Percentiles rank a stretch among this genome's conserved stretches.
These are phyloP conservation scores for Ophion ventricosus DNA, from an alignment of 2,888 invertebrate species.

Conservation along the genomic window DNA sequence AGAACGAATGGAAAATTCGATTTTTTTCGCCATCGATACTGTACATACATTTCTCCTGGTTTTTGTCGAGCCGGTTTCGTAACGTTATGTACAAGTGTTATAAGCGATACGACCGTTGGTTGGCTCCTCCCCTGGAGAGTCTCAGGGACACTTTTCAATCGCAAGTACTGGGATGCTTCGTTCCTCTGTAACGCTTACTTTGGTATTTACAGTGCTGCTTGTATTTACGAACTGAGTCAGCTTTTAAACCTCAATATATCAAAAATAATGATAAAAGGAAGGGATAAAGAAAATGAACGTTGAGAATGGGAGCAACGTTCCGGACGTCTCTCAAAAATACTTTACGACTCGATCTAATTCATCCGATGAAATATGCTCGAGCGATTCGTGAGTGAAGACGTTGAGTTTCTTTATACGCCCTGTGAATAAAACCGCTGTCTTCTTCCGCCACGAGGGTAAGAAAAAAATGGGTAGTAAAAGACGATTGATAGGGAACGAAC, in stretches of 20 bases:
- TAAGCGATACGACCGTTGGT: conserved; percentile 33
- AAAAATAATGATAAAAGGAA: conserved; percentile 17
- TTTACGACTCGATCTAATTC: neutral
- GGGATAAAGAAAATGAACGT: neutral
- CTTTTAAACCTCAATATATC: conserved; percentile 7
- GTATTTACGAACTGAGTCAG: neutral
- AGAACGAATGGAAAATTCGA: neutral
- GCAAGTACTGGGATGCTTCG: conserved; percentile 48
- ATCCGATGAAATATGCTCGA: neutral
- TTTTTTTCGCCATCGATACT: conserved; percentile 20
- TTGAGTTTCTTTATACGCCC: neutral
- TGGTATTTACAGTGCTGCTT: conserved; percentile 66
- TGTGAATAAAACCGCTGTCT: neutral
- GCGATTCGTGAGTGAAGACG: neutral
- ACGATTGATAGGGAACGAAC: conserved; percentile 9
- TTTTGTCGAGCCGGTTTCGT: conserved; percentile 26
- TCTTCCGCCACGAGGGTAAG: neutral
- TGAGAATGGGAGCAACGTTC: conserved; percentile 9
- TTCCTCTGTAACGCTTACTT: conserved; percentile 53
- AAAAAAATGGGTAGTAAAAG: conserved; percentile 6
- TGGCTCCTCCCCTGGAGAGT: conserved; percentile 22
- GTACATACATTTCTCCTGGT: conserved; percentile 27
- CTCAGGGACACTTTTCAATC: conserved; percentile 30
- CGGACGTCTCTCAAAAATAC: neutral
- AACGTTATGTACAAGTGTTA: conserved; percentile 58